phyloP scores from a whole-genome alignment of 2,888 invertebrate genomes.

The Rotaria macrura region DNA sequence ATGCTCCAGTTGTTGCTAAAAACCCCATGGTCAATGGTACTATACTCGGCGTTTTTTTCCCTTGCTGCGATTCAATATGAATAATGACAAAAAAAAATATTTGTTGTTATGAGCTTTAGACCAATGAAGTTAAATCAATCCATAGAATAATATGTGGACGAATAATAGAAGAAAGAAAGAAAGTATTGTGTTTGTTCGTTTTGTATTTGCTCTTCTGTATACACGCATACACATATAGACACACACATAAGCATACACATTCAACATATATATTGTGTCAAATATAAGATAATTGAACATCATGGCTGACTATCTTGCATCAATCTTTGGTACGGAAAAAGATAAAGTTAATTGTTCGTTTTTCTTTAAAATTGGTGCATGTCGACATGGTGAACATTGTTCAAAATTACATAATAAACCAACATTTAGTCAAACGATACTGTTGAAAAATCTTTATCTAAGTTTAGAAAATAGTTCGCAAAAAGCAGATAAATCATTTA shows the following conservation, averaged over 20 bases:
- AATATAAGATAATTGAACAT: neutral
- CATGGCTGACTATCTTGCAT: conserved; percentile 34
- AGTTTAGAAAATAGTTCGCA: conserved; percentile 96
- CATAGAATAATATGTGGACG: neutral
- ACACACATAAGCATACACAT: too few relatives aligned
- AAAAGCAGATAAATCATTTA: conserved; percentile 78
- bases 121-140: neutral
- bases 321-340: conserved; percentile 34
- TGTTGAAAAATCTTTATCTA: conserved; percentile 90
- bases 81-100: neutral
- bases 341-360: conserved; percentile 85
- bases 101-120: neutral
- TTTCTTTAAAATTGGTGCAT: conserved; percentile 99
- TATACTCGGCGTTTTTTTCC: too few relatives aligned
- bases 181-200: neutral
- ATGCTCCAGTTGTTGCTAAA: neutral
- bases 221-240: too few relatives aligned
- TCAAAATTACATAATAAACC: conserved; percentile 97
- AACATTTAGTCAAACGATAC: conserved; percentile 91
- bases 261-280: neutral
- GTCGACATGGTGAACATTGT: conserved; percentile 92
- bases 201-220: neutral
- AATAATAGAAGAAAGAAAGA: neutral
- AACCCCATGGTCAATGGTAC: neutral
- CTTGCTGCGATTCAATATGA: neutral